Percentiles rank a stretch among this genome's conserved stretches.
Evolutionary conservation across 2,888 invertebrate genomes (phyloP).

Genomic region (Mimachlamys varia): DNA sequence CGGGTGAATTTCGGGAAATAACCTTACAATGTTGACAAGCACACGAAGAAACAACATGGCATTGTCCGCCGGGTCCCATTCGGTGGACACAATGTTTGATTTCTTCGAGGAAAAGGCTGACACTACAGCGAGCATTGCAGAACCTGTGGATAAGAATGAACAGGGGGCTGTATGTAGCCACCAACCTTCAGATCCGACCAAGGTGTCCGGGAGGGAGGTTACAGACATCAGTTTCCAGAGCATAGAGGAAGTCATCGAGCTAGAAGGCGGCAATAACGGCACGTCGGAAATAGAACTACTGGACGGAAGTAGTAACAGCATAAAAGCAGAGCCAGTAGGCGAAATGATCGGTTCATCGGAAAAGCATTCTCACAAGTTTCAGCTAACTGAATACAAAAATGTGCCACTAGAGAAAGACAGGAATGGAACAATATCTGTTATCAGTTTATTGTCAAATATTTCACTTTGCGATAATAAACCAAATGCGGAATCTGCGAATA

Average conservation of each 20-base stretch:
- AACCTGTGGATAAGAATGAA: not conserved
- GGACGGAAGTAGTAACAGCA: not conserved
- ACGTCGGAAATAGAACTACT: not conserved
- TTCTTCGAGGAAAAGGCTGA: slow-evolving; percentile 40
- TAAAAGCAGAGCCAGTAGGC: not conserved
- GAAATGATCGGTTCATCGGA: not conserved
- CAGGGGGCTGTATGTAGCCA: not conserved
- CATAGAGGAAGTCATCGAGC: slow-evolving; percentile 1
- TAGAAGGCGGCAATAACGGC: not conserved
- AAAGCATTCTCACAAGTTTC: not conserved
- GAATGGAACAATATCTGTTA: not conserved
- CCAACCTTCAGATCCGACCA: not conserved
- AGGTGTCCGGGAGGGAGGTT: not conserved
- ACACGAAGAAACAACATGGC: slow-evolving; percentile 26
- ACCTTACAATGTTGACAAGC: not conserved
- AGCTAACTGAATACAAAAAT: not conserved
- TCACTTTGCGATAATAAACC: not conserved
- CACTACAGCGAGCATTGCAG: not conserved
- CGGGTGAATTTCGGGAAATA: slow-evolving; percentile 29
- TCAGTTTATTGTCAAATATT: not conserved
- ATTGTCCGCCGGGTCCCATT: not conserved
- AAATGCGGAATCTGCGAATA: not conserved
- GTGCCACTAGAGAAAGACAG: not conserved
- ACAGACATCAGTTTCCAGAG: slow-evolving; percentile 3
- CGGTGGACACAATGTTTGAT: slow-evolving; percentile 37